Percentiles rank a stretch among this genome's conserved stretches.
These are phyloP conservation scores for Ophion ventricosus DNA, from an alignment of 2,888 invertebrate species.

Conservation along the genomic window DNA sequence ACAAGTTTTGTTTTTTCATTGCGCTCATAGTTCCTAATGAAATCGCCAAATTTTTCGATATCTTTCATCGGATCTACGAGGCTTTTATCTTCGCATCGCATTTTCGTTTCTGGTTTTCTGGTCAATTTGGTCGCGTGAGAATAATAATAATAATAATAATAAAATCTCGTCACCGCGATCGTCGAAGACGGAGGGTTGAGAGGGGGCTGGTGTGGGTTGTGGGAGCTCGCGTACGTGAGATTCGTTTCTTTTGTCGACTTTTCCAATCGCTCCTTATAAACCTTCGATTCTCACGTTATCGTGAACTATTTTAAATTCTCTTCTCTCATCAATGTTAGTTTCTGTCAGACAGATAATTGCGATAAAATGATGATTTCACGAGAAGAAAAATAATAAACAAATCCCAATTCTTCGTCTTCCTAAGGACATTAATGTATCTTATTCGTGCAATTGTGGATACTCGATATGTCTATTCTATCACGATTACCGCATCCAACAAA, in stretches of 20 bases:
- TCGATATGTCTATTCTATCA: too few relatives aligned
- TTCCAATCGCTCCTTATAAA: too few relatives aligned
- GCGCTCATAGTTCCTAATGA: conserved; percentile 2
- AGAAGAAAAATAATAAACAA: too few relatives aligned
- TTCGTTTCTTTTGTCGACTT: background rate
- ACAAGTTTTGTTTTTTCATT: background rate
- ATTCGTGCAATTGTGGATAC: too few relatives aligned
- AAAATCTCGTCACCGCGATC: conserved; percentile 2
- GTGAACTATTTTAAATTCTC: too few relatives aligned
- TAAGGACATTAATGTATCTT: too few relatives aligned
- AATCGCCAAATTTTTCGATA: background rate
- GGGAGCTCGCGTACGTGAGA: background rate
- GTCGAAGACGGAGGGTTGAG: conserved; percentile 2
- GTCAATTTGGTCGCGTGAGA: conserved; percentile 3
- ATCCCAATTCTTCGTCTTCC: too few relatives aligned
- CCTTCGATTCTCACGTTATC: too few relatives aligned
- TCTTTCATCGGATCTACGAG: background rate
- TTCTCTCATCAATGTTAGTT: too few relatives aligned
- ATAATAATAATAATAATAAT: background rate
- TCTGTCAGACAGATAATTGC: too few relatives aligned
- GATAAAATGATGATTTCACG: too few relatives aligned
- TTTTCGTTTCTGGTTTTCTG: background rate
- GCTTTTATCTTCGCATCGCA: background rate
- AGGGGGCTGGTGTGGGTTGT: conserved; percentile 7
- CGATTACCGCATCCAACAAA: too few relatives aligned